Percentiles rank a stretch among this genome's conserved stretches.
These are phyloP conservation scores for Scaptomyza tumidula DNA, from an alignment of 2,888 invertebrate species.

Conservation along the genomic window DNA sequence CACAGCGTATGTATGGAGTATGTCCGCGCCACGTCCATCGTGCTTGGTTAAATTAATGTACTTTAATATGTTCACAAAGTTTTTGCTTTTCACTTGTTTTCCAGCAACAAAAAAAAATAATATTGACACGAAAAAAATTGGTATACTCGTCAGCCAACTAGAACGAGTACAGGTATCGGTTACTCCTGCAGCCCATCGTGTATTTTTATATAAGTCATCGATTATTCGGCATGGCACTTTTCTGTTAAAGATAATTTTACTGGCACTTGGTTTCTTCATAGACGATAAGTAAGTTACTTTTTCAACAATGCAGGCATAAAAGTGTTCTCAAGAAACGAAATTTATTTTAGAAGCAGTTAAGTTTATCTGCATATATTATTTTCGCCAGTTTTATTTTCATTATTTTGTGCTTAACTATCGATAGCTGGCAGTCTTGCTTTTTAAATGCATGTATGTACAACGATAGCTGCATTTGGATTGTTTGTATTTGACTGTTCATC, in stretches of 20 bases:
- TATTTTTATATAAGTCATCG: slow-evolving; percentile 12
- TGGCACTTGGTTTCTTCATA: background rate
- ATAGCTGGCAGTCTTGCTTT: background rate
- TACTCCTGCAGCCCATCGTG: slow-evolving; percentile 32
- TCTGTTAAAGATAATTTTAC: background rate
- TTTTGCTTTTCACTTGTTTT: slow-evolving; percentile 42
- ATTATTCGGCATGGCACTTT: background rate
- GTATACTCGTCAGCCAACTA: slow-evolving; percentile 69
- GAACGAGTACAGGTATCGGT: slow-evolving; percentile 65
- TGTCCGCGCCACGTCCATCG: slow-evolving; percentile 67
- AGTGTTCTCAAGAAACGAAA: background rate
- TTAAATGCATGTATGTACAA: background rate
- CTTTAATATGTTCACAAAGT: slow-evolving; percentile 22
- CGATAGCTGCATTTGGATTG: slow-evolving; percentile 9
- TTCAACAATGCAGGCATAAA: background rate
- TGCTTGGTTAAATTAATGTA: slow-evolving; percentile 25
- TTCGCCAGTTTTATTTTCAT: too few species aligned
- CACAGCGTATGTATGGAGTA: slow-evolving; percentile 78
- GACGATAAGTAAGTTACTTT: background rate
- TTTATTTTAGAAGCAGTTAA: too few species aligned
- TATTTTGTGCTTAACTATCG: slow-evolving; percentile 3
- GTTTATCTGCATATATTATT: too few species aligned
- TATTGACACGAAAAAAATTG: slow-evolving; percentile 78
- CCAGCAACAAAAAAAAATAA: slow-evolving; percentile 72
- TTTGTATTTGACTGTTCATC: slow-evolving; percentile 14